Conservation (phyloP, 2,113 vertebrate genomes). For the Passer montanus region DNA sequence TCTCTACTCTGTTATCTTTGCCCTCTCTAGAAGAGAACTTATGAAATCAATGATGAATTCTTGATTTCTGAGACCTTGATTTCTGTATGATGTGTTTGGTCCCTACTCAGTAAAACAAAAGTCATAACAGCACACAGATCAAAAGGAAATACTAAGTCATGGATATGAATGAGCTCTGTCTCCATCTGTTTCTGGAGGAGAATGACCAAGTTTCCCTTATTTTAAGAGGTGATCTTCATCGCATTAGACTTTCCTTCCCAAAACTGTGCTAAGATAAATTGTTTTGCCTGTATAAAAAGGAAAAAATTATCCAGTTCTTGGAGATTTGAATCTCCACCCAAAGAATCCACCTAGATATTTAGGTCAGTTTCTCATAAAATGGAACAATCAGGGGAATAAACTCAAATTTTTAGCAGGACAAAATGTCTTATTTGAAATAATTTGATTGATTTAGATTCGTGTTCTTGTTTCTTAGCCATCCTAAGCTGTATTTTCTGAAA, state of each 20-base stretch:
- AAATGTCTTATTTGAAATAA: neutral
- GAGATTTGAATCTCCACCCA: neutral
- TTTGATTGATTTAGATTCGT: neutral
- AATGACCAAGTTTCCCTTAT: neutral
- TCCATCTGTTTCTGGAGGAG: neutral
- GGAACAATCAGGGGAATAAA: neutral
- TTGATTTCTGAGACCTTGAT: neutral
- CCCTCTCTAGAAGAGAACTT: neutral
- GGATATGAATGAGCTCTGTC: neutral
- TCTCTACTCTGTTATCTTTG: neutral
- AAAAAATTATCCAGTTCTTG: neutral
- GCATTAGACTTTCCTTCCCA: neutral
- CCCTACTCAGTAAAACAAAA: neutral
- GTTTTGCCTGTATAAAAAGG: neutral
- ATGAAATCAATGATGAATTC: neutral
- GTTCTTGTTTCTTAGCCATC: neutral
- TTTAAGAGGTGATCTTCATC: neutral
- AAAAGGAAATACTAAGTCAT: neutral
- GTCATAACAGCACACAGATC: accelerated
- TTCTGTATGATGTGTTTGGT: neutral
- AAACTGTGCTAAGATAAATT: neutral
- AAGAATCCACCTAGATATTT: neutral
- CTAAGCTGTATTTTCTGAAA: neutral
- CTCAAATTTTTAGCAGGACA: neutral
- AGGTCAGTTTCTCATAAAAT: neutral